A percentile compares a stretch with the other conserved stretches of the same genome.
phyloP scores from a whole-genome alignment of 1,140 invertebrate genomes.

The Lasioglossum baleicum region DNA sequence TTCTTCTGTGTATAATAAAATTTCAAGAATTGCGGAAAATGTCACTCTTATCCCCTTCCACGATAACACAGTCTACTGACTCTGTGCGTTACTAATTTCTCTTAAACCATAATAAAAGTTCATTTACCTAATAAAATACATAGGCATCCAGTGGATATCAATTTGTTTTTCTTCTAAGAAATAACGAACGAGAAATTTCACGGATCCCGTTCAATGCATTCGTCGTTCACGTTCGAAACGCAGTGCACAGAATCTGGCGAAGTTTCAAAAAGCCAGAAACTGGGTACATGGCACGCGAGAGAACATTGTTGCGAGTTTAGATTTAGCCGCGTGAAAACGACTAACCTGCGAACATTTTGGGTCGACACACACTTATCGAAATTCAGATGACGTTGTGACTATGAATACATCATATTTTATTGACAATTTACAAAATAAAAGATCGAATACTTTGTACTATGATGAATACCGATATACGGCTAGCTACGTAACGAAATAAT shows the following conservation, averaged over 20 bases:
- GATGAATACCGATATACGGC: not conserved
- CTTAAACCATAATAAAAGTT: too few species aligned
- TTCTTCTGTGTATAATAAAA: too few species aligned
- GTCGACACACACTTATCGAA: not conserved
- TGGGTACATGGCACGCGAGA: not conserved
- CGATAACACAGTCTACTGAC: too few species aligned
- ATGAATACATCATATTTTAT: constrained; percentile 17
- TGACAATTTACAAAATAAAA: constrained; percentile 37
- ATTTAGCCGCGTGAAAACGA: not conserved
- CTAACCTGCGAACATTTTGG: not conserved
- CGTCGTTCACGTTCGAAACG: constrained; percentile 1
- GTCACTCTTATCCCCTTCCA: too few species aligned
- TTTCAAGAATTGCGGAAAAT: too few species aligned
- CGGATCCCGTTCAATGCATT: not conserved
- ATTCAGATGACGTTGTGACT: not conserved
- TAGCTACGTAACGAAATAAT: not conserved
- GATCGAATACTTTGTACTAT: constrained; percentile 9
- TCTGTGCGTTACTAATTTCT: too few species aligned
- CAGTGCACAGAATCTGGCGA: constrained; percentile 12
- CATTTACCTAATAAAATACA: too few species aligned
- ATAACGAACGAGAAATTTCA: not conserved
- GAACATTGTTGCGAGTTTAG: constrained; percentile 35
- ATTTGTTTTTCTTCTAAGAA: too few species aligned
- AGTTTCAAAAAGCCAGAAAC: constrained; percentile 14
- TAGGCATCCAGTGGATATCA: too few species aligned